Evolutionary conservation across 2,113 vertebrate species (phyloP).

Genomic region (Sula dactylatra): DNA sequence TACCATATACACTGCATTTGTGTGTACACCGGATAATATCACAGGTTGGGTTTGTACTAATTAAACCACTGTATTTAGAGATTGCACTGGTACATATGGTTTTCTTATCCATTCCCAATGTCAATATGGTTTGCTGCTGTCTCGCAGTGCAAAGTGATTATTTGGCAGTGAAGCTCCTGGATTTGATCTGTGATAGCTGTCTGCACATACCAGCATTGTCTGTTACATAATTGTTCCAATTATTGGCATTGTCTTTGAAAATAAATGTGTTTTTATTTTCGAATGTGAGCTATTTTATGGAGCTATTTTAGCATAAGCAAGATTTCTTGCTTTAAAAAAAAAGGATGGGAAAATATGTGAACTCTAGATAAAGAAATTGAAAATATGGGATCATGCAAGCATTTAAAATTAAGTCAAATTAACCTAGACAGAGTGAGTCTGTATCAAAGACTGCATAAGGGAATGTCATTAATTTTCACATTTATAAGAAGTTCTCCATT

Average conservation of each 20-base stretch:
- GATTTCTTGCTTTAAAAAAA: neutral
- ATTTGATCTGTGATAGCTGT: neutral
- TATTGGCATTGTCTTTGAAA: neutral
- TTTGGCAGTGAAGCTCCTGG: neutral
- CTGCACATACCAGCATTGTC: neutral
- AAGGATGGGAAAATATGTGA: neutral
- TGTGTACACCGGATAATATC: neutral
- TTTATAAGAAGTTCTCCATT: neutral
- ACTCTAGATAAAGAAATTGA: neutral
- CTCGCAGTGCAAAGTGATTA: neutral
- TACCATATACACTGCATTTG: neutral
- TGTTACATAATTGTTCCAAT: neutral
- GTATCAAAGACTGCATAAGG: neutral
- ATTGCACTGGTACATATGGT: neutral
- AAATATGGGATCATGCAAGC: neutral
- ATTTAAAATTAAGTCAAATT: constrained; percentile 3
- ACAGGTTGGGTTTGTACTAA: neutral
- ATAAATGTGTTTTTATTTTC: neutral
- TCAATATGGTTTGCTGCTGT: neutral
- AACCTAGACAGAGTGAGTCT: neutral
- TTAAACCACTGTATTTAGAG: neutral
- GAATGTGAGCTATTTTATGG: neutral
- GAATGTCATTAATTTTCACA: constrained; percentile 6
- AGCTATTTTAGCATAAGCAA: neutral
- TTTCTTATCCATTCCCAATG: neutral